phyloP scores from a whole-genome alignment of 2,113 vertebrate species.

The Pseudopodoces humilis region DNA sequence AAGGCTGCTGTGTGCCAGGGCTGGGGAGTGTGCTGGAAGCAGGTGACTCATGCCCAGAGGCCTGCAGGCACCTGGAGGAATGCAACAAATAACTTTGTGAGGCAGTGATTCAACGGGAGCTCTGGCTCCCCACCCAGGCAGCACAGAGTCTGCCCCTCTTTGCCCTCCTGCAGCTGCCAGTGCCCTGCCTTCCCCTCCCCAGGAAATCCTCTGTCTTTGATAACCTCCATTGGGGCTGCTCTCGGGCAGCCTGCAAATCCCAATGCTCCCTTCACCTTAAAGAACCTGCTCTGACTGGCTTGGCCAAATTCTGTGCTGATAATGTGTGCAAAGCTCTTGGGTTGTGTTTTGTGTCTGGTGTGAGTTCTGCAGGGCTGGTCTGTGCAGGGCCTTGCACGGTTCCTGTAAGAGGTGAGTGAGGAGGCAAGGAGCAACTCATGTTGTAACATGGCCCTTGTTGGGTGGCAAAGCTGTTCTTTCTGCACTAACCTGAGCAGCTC shows the following conservation, averaged over 20 bases:
- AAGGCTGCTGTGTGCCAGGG: neutral
- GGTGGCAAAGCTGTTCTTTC: neutral
- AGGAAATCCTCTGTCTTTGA: neutral
- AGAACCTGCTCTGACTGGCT: neutral
- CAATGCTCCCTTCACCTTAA: neutral
- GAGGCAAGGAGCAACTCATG: neutral
- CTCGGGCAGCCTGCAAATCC: neutral
- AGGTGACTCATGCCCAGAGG: conserved; percentile 43
- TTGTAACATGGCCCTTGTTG: neutral
- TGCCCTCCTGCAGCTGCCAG: neutral
- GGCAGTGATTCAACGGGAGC: neutral
- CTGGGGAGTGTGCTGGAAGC: conserved; percentile 8
- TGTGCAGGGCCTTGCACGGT: neutral
- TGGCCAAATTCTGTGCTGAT: neutral
- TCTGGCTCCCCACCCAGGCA: neutral
- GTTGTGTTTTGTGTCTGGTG: neutral
- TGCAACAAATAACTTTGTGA: neutral
- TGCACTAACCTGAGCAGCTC: neutral
- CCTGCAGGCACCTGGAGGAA: conserved; percentile 13
- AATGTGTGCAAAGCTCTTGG: neutral
- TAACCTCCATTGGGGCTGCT: neutral
- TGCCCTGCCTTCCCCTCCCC: neutral
- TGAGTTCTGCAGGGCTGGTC: neutral
- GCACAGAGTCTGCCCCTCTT: neutral
- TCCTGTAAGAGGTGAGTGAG: neutral